Evolutionary conservation across 2,113 vertebrate genomes (phyloP), one percentile per base, ranked within the genome.

Genomic region (Psittacula cyanocephala): DNA sequence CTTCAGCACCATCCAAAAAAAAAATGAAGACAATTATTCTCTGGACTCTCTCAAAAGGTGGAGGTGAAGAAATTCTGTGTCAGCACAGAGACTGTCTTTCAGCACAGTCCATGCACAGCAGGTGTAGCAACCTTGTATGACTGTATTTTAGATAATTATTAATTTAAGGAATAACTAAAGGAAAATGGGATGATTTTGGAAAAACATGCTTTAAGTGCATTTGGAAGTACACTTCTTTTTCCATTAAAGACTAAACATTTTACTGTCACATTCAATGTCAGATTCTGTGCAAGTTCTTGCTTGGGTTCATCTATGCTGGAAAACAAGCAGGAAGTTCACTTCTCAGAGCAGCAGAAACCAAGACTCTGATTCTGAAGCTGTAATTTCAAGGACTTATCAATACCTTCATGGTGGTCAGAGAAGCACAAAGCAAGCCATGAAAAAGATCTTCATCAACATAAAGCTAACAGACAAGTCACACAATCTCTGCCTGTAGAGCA

Each of bases 381-480:
- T 24, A 67, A 49, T 1, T 75, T 44, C 13, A 41, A 55, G 43
- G n/a, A 33, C 43, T 85, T 53, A 63, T 4, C 27, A 53, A 31
- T 16, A 53, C 7, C 1, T 12, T n/a, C 0, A 1, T 5, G 3
- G 9, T 41, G 10, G 20, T 63, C 25, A 75, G 55, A 75, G 44
- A 2, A 78, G 14, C 24, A 41, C 11, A 57, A 86, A 81, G 41
- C 17, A 78, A 75, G 55, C 6, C 7, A 35, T 25, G 16, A 37
- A 68, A 83, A 72, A 3, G 2, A 69, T 46, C 9, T 92, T 55
- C 49, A 87, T n/a, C 60, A 89, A 81, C 7, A 64, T 23, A 83
- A 62, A 81, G 15, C 16, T 69, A 77, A 60, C 3, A 68, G 86
- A 14, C 31, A 77, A 37, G 4, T 39, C 27, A 44, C 16, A 44